Evolutionary conservation across 2,888 invertebrate species (phyloP), one percentile per base, ranked within the genome.

Genomic region (Crocallis elinguaria): DNA sequence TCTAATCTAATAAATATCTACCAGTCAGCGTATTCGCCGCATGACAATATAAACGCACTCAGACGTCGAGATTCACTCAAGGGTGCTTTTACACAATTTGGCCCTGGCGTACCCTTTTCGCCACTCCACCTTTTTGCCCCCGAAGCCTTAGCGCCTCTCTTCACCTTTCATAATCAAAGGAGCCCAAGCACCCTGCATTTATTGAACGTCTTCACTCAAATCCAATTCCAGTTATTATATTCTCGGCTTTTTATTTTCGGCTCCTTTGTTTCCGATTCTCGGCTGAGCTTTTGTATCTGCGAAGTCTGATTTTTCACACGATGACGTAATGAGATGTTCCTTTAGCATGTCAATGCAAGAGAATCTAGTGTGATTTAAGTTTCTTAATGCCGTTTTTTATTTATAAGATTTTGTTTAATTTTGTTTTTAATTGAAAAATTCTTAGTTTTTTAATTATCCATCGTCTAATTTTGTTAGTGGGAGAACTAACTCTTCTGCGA

Each of bases 101-200:
- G 74, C 66, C 66, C 68, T 71, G 70, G 62, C 44, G 62, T 76
- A 81, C 79, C 78, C 79, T 84, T 84, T 84, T 73, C 63, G 66
- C 60, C 76, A 73, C 81, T 82, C 73, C 77, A 82, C 80, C 75
- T 79, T 82, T 80, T 75, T 69, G 69, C 75, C 72, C 73, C 64
- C 66, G 66, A 64, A 57, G 60, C 66, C 77, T 77, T 73, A 73
- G 75, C 78, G 71, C 74, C 75, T 77, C 81, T 75, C 82, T 84
- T 79, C 80, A 82, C 78, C 78, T 81, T 84, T 83, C 75, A 82
- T 84, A 84, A 85, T 83, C 80, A 86, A 82, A 83, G 81, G 67
- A 77, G 74, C 75, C 69, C 78, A 78, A 85, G 79, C 79, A 48
- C 52, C 72, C 71, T 73, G 69, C 73, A 74, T 82, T 84, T 82